Conservation (phyloP, 2,797 vertebrate species). For the Aeoliscus strigatus region DNA sequence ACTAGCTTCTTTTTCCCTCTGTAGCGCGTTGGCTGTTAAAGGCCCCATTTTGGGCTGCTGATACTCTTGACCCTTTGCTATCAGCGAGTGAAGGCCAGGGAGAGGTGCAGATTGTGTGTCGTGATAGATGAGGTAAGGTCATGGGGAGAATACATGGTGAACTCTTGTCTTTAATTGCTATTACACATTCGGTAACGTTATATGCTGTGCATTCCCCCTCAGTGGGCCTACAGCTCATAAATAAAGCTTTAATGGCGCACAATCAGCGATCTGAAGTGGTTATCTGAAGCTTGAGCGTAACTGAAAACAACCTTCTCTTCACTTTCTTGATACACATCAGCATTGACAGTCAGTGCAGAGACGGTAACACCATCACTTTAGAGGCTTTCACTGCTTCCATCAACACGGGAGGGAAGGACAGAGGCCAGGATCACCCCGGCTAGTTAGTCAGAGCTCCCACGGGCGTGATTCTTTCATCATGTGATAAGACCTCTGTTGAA, state of each 20-base stretch:
- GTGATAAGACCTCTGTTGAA: constrained; percentile 74
- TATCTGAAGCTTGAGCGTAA: constrained; percentile 8
- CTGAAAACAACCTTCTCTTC: constrained; percentile 13
- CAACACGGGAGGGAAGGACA: constrained; percentile 19
- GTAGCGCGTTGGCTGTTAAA: constrained; percentile 52
- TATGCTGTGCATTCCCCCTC: constrained; percentile 14
- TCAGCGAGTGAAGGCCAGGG: constrained; percentile 29
- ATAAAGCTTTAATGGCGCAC: constrained; percentile 21
- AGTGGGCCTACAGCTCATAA: constrained; percentile 17
- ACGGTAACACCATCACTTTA: constrained; percentile 11
- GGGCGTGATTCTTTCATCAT: constrained; percentile 68
- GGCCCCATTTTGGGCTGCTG: constrained; percentile 50
- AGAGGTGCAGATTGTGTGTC: constrained; percentile 42
- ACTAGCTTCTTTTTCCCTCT: constrained; percentile 48
- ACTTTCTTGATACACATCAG: constrained; percentile 21
- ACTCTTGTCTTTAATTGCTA: constrained; percentile 31
- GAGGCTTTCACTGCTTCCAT: not conserved
- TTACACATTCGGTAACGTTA: constrained; percentile 36
- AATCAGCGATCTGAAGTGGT: constrained; percentile 15
- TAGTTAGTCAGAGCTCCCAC: constrained; percentile 60
- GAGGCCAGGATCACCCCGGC: constrained; percentile 28
- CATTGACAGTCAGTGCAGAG: constrained; percentile 11
- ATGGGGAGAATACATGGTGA: constrained; percentile 29
- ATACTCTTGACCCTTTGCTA: constrained; percentile 61
- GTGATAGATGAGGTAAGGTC: constrained; percentile 39